Evolutionary conservation across 2,888 invertebrate genomes (phyloP).

Genomic region (Toxonevra muliebris): DNA sequence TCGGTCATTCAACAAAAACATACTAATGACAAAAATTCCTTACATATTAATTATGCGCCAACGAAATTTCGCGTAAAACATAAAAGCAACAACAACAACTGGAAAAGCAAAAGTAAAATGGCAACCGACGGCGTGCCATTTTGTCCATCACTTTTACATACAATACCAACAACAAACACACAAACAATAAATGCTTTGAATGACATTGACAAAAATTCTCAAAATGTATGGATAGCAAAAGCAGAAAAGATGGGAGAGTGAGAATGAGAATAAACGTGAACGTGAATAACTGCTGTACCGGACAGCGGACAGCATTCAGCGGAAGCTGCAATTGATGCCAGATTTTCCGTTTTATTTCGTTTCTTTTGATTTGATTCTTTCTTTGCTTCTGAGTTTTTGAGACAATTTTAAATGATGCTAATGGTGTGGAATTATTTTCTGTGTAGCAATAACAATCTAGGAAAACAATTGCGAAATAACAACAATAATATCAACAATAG

Average conservation of each 20-base stretch:
- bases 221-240: too few relatives aligned
- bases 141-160: too few relatives aligned
- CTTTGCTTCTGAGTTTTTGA: background rate
- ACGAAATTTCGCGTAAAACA: background rate
- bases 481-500: conserved; percentile 3
- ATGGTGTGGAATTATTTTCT: background rate
- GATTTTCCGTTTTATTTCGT: background rate
- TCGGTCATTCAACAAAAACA: background rate
- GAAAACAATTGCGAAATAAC: conserved; percentile 1
- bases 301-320: background rate
- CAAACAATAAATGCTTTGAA: too few relatives aligned
- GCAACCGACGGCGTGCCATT: too few relatives aligned
- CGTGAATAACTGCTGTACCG: too few relatives aligned
- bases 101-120: background rate
- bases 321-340: background rate
- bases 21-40: conserved; percentile 23
- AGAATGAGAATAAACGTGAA: too few relatives aligned
- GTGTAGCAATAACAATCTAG: background rate
- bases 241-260: too few relatives aligned
- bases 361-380: background rate
- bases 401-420: conserved; percentile 6
- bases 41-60: conserved; percentile 25
- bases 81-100: background rate
- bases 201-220: too few relatives aligned
- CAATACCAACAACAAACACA: too few relatives aligned